A percentile compares a stretch with the other conserved stretches of the same genome.
Evolutionary conservation across 2,113 vertebrate genomes (phyloP).

Genomic region (Axis porcinus): DNA sequence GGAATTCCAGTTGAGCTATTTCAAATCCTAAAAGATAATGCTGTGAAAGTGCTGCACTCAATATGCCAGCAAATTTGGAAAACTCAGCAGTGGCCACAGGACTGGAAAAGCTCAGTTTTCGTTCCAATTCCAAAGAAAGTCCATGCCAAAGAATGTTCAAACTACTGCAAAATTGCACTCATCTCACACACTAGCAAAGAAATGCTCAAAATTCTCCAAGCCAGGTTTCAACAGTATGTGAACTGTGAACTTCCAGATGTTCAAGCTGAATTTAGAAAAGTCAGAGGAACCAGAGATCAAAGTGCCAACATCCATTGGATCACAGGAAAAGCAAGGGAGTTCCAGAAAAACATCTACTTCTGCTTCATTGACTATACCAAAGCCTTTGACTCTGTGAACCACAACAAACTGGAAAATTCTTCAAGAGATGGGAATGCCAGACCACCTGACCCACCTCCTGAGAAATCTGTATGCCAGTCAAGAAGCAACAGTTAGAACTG

Average conservation of each 20-base stretch:
- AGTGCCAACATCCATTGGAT: rapidly evolving
- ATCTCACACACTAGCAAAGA: not conserved
- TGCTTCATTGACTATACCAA: not conserved
- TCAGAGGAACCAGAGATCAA: not conserved
- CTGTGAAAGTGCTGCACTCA: not conserved
- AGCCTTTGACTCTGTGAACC: not conserved
- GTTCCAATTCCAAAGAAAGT: not conserved
- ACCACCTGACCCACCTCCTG: not conserved
- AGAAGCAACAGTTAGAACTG: not conserved
- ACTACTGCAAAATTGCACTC: not conserved
- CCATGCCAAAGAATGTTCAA: not conserved
- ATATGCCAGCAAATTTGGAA: not conserved
- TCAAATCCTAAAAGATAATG: not conserved
- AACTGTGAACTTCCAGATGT: not conserved
- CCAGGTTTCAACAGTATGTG: not conserved
- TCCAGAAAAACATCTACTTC: not conserved
- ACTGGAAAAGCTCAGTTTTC: not conserved
- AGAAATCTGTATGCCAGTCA: not conserved
- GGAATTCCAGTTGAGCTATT: not conserved
- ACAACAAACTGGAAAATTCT: not conserved
- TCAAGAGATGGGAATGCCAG: not conserved
- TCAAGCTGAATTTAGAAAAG: not conserved
- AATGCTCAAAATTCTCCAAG: not conserved
- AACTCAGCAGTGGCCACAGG: not conserved
- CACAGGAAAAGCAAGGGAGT: not conserved